Percentiles rank a stretch among this genome's conserved stretches.
Conservation (phyloP, 2,113 vertebrate species). For the Callaeas wilsoni region DNA sequence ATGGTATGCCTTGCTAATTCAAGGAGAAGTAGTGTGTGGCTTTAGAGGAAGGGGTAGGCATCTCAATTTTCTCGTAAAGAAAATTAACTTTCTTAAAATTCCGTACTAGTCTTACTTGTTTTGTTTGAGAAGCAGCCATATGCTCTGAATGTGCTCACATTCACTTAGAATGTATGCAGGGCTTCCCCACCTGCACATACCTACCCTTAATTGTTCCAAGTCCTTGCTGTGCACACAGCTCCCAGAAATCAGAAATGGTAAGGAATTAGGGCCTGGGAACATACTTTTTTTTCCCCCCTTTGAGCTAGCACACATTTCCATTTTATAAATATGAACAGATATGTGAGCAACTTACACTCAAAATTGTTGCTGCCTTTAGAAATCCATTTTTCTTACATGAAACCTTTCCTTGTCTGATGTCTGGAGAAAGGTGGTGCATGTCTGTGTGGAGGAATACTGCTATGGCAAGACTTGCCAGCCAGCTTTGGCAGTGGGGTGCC, state of each 20-base stretch:
- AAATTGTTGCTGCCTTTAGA: not conserved
- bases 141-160: not conserved
- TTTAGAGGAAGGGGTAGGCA: not conserved
- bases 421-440: not conserved
- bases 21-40: not conserved
- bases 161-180: not conserved
- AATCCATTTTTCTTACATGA: not conserved
- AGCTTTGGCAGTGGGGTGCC: not conserved
- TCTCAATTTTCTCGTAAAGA: not conserved
- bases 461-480: not conserved
- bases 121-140: not conserved
- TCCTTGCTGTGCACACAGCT: not conserved
- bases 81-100: not conserved
- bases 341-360: not conserved
- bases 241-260: not conserved
- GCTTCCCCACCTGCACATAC: rapidly evolving
- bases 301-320: not conserved
- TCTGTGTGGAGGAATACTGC: not conserved
- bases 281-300: not conserved
- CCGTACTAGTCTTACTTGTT: not conserved
- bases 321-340: not conserved
- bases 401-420: rapidly evolving
- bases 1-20: not conserved
- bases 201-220: not conserved
- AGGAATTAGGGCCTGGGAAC: not conserved